These are phyloP conservation scores for Diachasma alloeum DNA, from an alignment of 1,140 invertebrate species.

Conservation along the genomic window DNA sequence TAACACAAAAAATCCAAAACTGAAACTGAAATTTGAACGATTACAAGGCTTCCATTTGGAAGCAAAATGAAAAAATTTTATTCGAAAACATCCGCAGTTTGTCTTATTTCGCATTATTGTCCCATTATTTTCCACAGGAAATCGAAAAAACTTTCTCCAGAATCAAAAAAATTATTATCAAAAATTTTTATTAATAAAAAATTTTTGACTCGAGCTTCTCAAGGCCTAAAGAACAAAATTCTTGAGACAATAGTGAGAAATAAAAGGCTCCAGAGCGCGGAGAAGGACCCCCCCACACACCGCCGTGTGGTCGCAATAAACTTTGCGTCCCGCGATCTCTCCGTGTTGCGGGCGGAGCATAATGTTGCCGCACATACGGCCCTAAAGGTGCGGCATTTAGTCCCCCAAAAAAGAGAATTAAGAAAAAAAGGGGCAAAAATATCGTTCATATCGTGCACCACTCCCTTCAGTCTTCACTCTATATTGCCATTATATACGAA, in stretches of 20 bases:
- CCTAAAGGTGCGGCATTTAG: constrained; percentile 52
- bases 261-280: background rate
- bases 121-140: too few relatives aligned
- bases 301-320: constrained; percentile 54
- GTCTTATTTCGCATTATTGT: too few relatives aligned
- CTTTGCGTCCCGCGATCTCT: constrained; percentile 42
- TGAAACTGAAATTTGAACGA: too few relatives aligned
- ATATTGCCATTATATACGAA: background rate
- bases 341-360: constrained; percentile 53
- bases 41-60: too few relatives aligned
- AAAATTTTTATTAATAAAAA: too few relatives aligned
- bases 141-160: too few relatives aligned
- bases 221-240: background rate
- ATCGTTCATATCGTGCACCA: background rate
- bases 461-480: background rate
- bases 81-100: too few relatives aligned
- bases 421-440: background rate
- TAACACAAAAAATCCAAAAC: too few relatives aligned
- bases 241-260: background rate
- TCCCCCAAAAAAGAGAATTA: background rate
- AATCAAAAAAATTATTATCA: too few relatives aligned
- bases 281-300: constrained; percentile 23
- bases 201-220: too few relatives aligned
- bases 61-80: too few relatives aligned
- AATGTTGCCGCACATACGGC: constrained; percentile 40